Percentiles rank a stretch among this genome's conserved stretches.
Conservation (phyloP, 1,140 invertebrate species). For the Saxidomus purpurata region DNA sequence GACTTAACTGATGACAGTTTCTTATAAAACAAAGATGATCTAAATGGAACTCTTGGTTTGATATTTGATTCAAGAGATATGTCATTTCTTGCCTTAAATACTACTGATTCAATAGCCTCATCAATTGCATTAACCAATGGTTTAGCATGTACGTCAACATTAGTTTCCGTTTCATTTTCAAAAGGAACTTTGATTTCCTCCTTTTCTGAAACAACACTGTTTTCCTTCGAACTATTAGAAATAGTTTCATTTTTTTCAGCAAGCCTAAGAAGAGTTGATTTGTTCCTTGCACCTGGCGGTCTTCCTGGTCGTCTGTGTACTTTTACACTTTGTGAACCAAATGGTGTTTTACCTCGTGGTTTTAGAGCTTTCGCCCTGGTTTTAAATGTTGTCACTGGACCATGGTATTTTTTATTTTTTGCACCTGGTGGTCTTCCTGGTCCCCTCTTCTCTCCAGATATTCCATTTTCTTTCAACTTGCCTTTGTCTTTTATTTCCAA, state of each 20-base stretch:
- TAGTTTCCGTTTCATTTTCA: background rate
- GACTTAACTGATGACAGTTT: constrained; percentile 26
- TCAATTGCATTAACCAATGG: background rate
- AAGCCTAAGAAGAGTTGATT: background rate
- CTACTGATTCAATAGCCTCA: constrained; percentile 48
- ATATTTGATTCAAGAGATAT: background rate
- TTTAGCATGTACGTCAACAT: background rate
- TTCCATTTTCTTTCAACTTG: background rate
- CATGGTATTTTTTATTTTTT: constrained; percentile 35
- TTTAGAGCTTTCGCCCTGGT: background rate
- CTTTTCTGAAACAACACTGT: constrained; percentile 16
- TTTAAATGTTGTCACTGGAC: background rate
- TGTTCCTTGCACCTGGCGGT: constrained; percentile 50
- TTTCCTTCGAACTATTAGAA: constrained; percentile 5
- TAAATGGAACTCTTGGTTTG: constrained; percentile 1
- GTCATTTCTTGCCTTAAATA: constrained; percentile 23
- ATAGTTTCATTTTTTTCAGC: background rate
- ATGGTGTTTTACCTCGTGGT: background rate
- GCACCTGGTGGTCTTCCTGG: constrained; percentile 47
- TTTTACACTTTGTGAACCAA: background rate
- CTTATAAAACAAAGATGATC: background rate
- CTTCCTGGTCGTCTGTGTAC: constrained; percentile 1
- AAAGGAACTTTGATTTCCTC: background rate
- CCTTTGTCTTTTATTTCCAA: background rate
- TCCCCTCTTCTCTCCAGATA: background rate